Percentiles rank a stretch among this genome's conserved stretches.
Evolutionary conservation across 2,113 vertebrate species (phyloP).

Genomic region (Trogon melanurus): DNA sequence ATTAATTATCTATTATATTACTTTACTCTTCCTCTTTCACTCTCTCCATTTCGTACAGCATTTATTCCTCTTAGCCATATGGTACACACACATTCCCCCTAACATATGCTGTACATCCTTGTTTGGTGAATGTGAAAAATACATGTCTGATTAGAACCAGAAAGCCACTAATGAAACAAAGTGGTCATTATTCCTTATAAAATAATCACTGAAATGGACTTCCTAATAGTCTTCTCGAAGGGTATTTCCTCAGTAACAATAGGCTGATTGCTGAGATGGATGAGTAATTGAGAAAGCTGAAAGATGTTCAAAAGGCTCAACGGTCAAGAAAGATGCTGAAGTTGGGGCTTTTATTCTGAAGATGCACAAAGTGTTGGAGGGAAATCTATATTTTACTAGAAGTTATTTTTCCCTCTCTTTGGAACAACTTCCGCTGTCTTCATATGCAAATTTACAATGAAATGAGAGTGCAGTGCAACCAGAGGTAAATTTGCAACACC

Average conservation of each 20-base stretch:
- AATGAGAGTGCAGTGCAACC: background rate
- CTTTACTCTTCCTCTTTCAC: slow-evolving; percentile 32
- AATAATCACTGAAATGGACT: slow-evolving; percentile 1
- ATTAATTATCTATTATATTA: slow-evolving; percentile 34
- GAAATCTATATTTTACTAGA: background rate
- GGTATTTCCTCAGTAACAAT: background rate
- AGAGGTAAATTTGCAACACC: background rate
- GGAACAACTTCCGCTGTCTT: background rate
- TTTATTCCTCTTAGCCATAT: slow-evolving; percentile 22
- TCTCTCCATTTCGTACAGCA: background rate
- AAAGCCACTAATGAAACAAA: slow-evolving; percentile 44
- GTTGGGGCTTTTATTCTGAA: background rate
- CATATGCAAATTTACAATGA: background rate
- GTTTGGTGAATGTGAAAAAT: slow-evolving; percentile 27
- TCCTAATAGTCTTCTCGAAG: background rate
- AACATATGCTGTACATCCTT: slow-evolving; percentile 13
- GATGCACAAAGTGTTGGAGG: background rate
- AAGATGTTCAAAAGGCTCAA: background rate
- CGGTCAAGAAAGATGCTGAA: background rate
- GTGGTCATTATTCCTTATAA: slow-evolving; percentile 35
- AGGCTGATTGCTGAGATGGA: background rate
- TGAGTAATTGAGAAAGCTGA: background rate
- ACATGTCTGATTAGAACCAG: slow-evolving; percentile 49
- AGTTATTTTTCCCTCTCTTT: background rate
- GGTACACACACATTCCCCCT: background rate